These are phyloP conservation scores for Monodelphis domestica DNA, from an alignment of 2,797 vertebrate genomes.

Conservation along the genomic window DNA sequence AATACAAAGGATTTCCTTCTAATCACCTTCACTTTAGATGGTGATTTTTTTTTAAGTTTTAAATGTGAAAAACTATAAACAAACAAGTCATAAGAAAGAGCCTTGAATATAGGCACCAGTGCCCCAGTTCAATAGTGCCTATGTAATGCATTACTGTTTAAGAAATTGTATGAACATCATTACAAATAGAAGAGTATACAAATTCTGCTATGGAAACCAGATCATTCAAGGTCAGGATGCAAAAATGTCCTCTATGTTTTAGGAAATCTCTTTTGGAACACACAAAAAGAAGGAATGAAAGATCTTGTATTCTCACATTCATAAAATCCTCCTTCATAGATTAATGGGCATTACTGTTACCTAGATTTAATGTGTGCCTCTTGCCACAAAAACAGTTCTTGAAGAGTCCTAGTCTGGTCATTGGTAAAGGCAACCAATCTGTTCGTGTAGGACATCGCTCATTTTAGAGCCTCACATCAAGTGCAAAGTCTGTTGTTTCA, in stretches of 20 bases:
- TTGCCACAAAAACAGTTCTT: slow-evolving; percentile 62
- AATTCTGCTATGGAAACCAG: slow-evolving; percentile 52
- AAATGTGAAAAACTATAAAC: slow-evolving; percentile 68
- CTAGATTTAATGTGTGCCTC: slow-evolving; percentile 45
- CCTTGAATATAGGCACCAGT: slow-evolving; percentile 66
- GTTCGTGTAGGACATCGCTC: slow-evolving; percentile 42
- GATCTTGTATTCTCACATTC: slow-evolving; percentile 9
- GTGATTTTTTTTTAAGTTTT: slow-evolving; percentile 51
- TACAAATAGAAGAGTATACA: slow-evolving; percentile 13
- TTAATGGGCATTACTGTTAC: slow-evolving; percentile 40
- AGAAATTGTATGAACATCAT: slow-evolving; percentile 52
- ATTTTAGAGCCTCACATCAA: slow-evolving; percentile 44
- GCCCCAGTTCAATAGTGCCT: slow-evolving; percentile 63
- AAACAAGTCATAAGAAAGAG: slow-evolving; percentile 80
- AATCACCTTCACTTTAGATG: slow-evolving; percentile 27
- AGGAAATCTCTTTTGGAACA: slow-evolving; percentile 41
- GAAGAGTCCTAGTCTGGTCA: slow-evolving; percentile 44
- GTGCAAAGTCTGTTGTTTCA: slow-evolving; percentile 12
- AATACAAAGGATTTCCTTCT: slow-evolving; percentile 44
- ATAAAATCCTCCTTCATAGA: slow-evolving; percentile 48
- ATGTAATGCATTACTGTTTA: slow-evolving; percentile 50
- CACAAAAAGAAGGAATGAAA: slow-evolving; percentile 60
- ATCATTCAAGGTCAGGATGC: slow-evolving; percentile 37
- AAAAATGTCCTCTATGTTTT: slow-evolving; percentile 40
- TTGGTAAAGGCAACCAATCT: slow-evolving; percentile 48